Evolutionary conservation across 2,113 vertebrate species (phyloP), one percentile per base, ranked within the genome.

Genomic region (Dasyurus viverrinus): DNA sequence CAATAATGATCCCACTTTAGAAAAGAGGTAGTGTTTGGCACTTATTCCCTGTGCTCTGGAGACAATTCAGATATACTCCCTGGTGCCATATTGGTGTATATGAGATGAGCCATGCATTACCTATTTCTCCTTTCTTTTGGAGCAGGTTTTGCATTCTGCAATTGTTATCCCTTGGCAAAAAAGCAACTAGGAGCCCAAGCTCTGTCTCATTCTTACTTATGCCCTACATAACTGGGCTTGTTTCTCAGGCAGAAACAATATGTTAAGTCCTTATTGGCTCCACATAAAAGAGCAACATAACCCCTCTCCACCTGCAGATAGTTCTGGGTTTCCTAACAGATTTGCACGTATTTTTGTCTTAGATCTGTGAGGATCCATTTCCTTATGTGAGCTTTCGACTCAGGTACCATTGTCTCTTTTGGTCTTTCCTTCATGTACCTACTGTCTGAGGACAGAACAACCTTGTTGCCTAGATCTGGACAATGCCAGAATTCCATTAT

Each of bases 231-330:
- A 53, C 25, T 42, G 60, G 0, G 22, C 76, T 90, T 95, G 52
- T 36, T 95, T 96, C 95, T 97, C 90, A 96, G 94, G 84, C 52
- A 94, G 10, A 55, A 11, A 92, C 90, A 92, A 47, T 8, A 94
- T 14, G 53, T 36, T 42, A 92, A 95, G n/a, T 90, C 94, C 54
- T 48, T 93, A 89, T 90, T 96, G 96, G 95, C 95, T 89, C 48
- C 36, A 90, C 94, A 92, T 93, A 93, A 97, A 96, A 96, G 94
- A 89, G 93, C 94, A 97, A 93, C 7, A 12, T 1, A 90, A 95
- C 94, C 91, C 91, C 96, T 36, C 47, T 36, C 3, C 14, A 23
- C 23, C 36, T 57, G 89, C 50, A 84, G 95, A 95, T 90, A 54
- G 53, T 27, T 93, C 52, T 90, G 50, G 92, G 92, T 94, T 96